Conservation (phyloP, 1,140 invertebrate genomes). For the Bombus polaris region DNA sequence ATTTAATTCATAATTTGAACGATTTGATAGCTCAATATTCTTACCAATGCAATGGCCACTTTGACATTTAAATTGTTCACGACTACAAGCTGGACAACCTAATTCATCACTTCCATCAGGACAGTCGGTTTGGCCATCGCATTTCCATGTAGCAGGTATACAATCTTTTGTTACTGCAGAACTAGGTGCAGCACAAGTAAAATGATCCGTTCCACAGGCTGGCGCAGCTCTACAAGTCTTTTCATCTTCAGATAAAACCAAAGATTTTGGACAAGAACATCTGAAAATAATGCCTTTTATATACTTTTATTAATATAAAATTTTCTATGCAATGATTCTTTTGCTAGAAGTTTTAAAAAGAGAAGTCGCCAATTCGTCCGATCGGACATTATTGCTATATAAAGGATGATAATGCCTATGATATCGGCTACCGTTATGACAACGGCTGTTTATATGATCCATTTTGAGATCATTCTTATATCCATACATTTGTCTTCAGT, state of each 20-base stretch:
- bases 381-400: too few species aligned
- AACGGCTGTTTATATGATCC: too few species aligned
- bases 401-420: too few species aligned
- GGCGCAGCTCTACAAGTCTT: conserved; percentile 88
- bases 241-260: conserved; percentile 88
- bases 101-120: conserved; percentile 91
- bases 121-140: conserved; percentile 93
- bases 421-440: too few species aligned
- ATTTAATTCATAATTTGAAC: conserved; percentile 13
- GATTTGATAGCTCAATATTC: conserved; percentile 20
- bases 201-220: conserved; percentile 90
- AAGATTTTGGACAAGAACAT: conserved; percentile 91
- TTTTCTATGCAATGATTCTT: neutral
- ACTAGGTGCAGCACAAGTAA: conserved; percentile 86
- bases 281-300: conserved; percentile 10
- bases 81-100: conserved; percentile 86
- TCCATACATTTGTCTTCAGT: too few species aligned
- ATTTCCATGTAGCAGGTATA: conserved; percentile 92
- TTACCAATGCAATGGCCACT: conserved; percentile 91
- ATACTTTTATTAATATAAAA: neutral
- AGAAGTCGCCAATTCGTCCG: too few species aligned
- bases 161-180: conserved; percentile 85
- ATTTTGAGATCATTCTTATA: too few species aligned
- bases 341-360: too few species aligned
- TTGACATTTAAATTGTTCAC: conserved; percentile 89